phyloP scores from a whole-genome alignment of 2,113 vertebrate genomes.

The Phylloscopus trochiloides region DNA sequence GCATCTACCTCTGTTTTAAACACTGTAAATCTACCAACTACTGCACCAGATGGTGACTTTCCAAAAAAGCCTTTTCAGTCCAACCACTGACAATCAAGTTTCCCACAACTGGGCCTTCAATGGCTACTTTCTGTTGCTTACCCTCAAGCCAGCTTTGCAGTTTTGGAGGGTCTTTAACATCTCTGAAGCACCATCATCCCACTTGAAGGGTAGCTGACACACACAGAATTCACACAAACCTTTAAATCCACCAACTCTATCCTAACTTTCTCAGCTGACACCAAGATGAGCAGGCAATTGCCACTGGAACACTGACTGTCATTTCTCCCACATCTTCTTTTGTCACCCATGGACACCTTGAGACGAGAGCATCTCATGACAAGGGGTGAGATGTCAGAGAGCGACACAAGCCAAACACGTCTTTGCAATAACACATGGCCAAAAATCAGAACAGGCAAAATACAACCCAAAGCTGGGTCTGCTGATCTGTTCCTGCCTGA shows the following conservation, averaged over 20 bases:
- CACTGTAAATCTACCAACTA: neutral
- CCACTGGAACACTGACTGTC: neutral
- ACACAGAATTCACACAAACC: neutral
- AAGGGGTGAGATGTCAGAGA: neutral
- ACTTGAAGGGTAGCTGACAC: neutral
- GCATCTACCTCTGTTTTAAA: neutral
- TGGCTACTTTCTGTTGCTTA: neutral
- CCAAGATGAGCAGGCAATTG: neutral
- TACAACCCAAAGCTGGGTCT: neutral
- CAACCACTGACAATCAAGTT: neutral
- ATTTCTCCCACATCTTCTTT: neutral
- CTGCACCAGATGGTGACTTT: neutral
- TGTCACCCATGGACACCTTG: neutral
- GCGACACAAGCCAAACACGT: neutral
- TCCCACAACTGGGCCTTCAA: neutral
- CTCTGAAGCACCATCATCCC: neutral
- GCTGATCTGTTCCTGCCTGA: neutral
- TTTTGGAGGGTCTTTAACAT: neutral
- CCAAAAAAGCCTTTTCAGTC: neutral
- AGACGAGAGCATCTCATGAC: neutral
- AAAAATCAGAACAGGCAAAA: neutral
- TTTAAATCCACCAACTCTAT: neutral
- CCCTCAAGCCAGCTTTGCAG: neutral
- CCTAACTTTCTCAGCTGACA: neutral
- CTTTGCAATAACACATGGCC: neutral